These are phyloP conservation scores for Gobio gobio DNA, from an alignment of 2,113 vertebrate genomes.

Conservation along the genomic window DNA sequence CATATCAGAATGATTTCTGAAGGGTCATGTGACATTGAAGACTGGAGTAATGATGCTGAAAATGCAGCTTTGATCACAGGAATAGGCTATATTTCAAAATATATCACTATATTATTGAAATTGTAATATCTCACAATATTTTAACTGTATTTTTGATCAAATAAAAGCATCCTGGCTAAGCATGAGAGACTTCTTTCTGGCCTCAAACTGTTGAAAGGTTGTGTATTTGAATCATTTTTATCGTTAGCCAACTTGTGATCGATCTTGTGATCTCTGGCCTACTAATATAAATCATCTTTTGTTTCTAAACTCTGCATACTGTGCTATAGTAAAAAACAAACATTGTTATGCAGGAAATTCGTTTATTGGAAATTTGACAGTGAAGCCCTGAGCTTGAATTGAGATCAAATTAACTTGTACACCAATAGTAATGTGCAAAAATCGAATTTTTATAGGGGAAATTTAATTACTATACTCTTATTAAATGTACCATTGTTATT, in stretches of 20 bases:
- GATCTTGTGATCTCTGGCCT: not conserved
- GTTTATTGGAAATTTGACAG: too few relatives aligned
- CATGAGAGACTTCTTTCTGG: not conserved
- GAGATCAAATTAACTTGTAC: too few relatives aligned
- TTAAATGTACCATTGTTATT: too few relatives aligned
- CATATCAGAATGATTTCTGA: not conserved
- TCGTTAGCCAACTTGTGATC: not conserved
- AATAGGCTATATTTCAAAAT: not conserved
- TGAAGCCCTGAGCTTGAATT: too few relatives aligned
- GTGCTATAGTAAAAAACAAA: not conserved
- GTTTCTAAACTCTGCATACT: not conserved
- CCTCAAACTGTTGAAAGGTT: not conserved
- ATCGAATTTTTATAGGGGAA: too few relatives aligned
- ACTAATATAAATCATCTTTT: not conserved
- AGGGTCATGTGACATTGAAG: not conserved
- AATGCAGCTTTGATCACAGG: not conserved
- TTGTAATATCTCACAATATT: not conserved
- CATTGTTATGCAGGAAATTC: too few relatives aligned
- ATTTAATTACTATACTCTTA: too few relatives aligned
- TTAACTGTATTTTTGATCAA: not conserved
- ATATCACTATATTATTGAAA: not conserved
- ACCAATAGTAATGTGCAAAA: too few relatives aligned
- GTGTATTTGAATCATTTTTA: not conserved
- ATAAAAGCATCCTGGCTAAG: not conserved
- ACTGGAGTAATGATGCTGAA: not conserved